Conservation (phyloP, 2,113 vertebrate species). For the Hemiscyllium ocellatum region DNA sequence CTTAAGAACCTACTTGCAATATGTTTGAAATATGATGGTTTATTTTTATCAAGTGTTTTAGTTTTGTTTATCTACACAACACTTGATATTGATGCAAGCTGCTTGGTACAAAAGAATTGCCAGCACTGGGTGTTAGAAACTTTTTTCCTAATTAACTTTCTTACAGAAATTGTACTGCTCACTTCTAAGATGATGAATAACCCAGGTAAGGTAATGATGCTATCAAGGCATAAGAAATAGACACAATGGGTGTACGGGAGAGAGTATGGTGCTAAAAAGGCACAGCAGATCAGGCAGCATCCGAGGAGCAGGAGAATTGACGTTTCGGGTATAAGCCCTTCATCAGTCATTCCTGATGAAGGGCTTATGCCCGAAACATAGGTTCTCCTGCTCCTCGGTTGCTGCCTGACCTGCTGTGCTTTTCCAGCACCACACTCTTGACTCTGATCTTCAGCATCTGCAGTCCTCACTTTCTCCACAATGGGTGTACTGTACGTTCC, state of each 20-base stretch:
- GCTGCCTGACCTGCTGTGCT: too few species aligned
- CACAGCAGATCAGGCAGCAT: too few species aligned
- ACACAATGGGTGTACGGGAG: not conserved
- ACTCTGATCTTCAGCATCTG: too few species aligned
- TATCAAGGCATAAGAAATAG: conserved; percentile 47
- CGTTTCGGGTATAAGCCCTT: too few species aligned
- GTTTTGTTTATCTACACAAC: not conserved
- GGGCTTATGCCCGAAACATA: too few species aligned
- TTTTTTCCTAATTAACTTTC: conserved; percentile 42
- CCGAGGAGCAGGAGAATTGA: too few species aligned
- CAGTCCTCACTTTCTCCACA: not conserved
- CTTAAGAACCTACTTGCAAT: not conserved
- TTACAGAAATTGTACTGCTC: conserved; percentile 59
- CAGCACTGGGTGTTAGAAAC: not conserved
- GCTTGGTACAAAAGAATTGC: conserved; percentile 5
- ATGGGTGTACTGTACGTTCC: not conserved
- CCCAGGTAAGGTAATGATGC: conserved; percentile 30
- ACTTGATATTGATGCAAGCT: not conserved
- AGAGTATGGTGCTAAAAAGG: too few species aligned
- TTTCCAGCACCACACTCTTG: too few species aligned
- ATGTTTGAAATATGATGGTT: not conserved
- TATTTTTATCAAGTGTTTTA: conserved; percentile 18
- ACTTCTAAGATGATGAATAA: conserved; percentile 54
- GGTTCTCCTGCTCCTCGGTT: too few species aligned
- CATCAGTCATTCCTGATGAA: too few species aligned